Percentiles rank a stretch among this genome's conserved stretches.
These are phyloP conservation scores for Zoanthus solanderi DNA, from an alignment of 92 coral and sea anemone genomes.

Conservation along the genomic window DNA sequence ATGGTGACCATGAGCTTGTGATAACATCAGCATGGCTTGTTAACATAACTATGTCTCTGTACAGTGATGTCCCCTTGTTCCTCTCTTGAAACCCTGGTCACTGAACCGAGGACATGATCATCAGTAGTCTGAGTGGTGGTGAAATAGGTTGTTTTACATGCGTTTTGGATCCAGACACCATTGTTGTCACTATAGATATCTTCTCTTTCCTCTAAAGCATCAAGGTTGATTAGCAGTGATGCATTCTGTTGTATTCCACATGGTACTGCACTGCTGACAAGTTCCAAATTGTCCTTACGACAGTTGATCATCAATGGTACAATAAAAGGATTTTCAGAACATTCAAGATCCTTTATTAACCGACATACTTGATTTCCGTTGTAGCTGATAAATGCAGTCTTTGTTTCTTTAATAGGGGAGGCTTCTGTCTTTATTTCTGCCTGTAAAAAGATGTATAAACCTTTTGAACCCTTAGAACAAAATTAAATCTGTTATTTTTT, in stretches of 20 bases:
- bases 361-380: constrained; percentile 48
- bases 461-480: neutral
- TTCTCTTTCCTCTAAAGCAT: constrained; percentile 42
- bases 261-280: constrained; percentile 47
- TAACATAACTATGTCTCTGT: constrained; percentile 53
- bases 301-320: constrained; percentile 56
- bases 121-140: constrained; percentile 36
- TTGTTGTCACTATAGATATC: constrained; percentile 63
- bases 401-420: neutral
- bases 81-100: constrained; percentile 43
- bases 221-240: constrained; percentile 54
- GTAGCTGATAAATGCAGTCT: neutral
- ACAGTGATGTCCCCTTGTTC: constrained; percentile 66
- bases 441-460: neutral
- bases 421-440: neutral
- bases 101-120: constrained; percentile 13
- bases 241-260: constrained; percentile 61
- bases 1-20: constrained; percentile 61
- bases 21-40: constrained; percentile 45
- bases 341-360: constrained; percentile 24
- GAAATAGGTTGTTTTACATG: constrained; percentile 47
- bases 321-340: constrained; percentile 43
- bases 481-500: neutral
- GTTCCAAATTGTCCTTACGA: neutral
- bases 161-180: constrained; percentile 62